phyloP scores from a whole-genome alignment of 2,888 invertebrate species.

The Stramonita haemastoma region DNA sequence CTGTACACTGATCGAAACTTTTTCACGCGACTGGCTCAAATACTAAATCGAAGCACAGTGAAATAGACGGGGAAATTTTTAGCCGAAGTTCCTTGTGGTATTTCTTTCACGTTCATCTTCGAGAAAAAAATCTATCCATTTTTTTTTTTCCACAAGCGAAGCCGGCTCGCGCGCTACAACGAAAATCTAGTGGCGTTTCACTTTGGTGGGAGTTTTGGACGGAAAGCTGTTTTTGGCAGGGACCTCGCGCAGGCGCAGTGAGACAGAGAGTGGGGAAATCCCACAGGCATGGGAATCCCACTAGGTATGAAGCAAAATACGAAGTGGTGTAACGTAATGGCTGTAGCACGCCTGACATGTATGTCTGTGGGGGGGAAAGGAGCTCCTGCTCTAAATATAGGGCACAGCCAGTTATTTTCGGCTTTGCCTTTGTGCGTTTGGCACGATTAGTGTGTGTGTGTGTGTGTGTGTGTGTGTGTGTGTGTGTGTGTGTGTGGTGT shows the following conservation, averaged over 20 bases:
- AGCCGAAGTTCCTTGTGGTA: not conserved
- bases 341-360: not conserved
- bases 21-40: not conserved
- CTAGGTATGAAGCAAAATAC: constrained; percentile 12
- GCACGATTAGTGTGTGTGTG: not conserved
- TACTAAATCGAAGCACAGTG: not conserved
- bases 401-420: not conserved
- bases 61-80: not conserved
- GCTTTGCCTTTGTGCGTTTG: not conserved
- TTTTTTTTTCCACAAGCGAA: not conserved
- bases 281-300: constrained; percentile 5
- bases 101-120: not conserved
- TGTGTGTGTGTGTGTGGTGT: not conserved
- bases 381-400: constrained; percentile 7
- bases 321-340: not conserved
- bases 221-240: not conserved
- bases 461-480: not conserved
- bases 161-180: not conserved
- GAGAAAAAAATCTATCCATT: not conserved
- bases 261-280: not conserved
- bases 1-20: not conserved
- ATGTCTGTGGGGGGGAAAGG: not conserved
- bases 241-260: not conserved
- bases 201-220: not conserved
- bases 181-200: not conserved